Evolutionary conservation across 2,888 invertebrate genomes (phyloP).

Genomic region (Didymodactylos carnosus): DNA sequence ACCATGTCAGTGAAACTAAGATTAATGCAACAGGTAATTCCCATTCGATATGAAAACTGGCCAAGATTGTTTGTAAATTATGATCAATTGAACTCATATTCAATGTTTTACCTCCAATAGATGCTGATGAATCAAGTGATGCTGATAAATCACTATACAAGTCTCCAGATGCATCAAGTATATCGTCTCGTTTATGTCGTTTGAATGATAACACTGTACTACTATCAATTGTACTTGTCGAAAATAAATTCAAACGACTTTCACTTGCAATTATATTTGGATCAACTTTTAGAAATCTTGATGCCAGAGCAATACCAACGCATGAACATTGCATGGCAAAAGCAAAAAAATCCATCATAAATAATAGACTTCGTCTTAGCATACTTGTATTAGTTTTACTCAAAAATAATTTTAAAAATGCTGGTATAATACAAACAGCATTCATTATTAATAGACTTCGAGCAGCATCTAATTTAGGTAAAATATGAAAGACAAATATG

Average conservation of each 20-base stretch:
- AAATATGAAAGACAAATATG: constrained; percentile 13
- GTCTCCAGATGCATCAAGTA: background rate
- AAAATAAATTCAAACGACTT: background rate
- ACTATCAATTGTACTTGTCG: background rate
- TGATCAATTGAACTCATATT: background rate
- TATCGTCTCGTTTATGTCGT: background rate
- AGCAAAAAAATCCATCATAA: constrained; percentile 13
- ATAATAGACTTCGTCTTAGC: background rate
- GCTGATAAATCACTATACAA: background rate
- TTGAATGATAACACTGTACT: background rate
- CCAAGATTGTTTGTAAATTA: constrained; percentile 7
- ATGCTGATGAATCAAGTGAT: too few relatives aligned
- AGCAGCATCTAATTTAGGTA: constrained; percentile 16
- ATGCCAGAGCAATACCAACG: constrained; percentile 11
- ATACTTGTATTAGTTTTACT: constrained; percentile 3
- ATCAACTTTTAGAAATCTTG: constrained; percentile 3
- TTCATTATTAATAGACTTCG: constrained; percentile 27
- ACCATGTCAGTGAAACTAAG: constrained; percentile 54
- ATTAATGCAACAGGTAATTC: constrained; percentile 45
- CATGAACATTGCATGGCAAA: constrained; percentile 14
- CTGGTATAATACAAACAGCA: constrained; percentile 26
- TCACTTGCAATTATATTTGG: background rate
- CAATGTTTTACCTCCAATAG: too few relatives aligned
- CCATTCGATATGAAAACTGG: constrained; percentile 34
- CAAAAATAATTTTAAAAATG: constrained; percentile 11